Evolutionary conservation across 2,888 invertebrate genomes (phyloP), one percentile per base, ranked within the genome.

Genomic region (Chalcis sispes): DNA sequence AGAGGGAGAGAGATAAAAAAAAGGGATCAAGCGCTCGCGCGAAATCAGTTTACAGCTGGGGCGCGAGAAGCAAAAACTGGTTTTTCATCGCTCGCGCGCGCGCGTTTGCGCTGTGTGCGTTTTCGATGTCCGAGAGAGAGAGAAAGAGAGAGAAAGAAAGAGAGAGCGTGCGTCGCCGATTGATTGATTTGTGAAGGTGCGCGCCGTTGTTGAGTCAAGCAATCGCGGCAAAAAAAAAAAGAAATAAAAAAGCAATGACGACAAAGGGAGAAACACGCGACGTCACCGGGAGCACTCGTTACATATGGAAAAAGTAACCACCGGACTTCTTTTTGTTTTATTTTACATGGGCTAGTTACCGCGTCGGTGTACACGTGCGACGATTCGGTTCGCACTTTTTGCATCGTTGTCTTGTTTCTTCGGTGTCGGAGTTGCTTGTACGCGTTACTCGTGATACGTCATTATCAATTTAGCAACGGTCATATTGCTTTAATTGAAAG

Each of bases 161-260:
- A 13, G 13, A 7, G 20, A 2, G 15, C 59, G 27, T n/a, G 29
- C 27, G 18, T 13, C 23, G 36, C 23, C 56, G 54, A 72, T 67
- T 72, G 76, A 76, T 72, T 76, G 76, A 76, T 76, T 76, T 76
- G 76, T 72, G 62, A 58, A 64, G 36, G 56, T 18, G 72, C 54
- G 58, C 67, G 40, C n/a, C 18, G 40, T 3, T n/a, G 25, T n/a
- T n/a, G n/a, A n/a, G n/a, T n/a, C n/a, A n/a, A n/a, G n/a, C n/a
- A n/a, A n/a, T n/a, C n/a, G n/a, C n/a, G n/a, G n/a, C n/a, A n/a
- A n/a, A n/a, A n/a, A n/a, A n/a, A n/a, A n/a, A n/a, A n/a, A n/a
- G n/a, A n/a, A n/a, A n/a, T n/a, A n/a, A n/a, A n/a, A n/a, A n/a
- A n/a, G n/a, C n/a, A 15, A 50, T 10, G 2, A 27, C 23, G 27